Evolutionary conservation across 2,797 vertebrate genomes (phyloP).

Genomic region (Thalassophryne amazonica): DNA sequence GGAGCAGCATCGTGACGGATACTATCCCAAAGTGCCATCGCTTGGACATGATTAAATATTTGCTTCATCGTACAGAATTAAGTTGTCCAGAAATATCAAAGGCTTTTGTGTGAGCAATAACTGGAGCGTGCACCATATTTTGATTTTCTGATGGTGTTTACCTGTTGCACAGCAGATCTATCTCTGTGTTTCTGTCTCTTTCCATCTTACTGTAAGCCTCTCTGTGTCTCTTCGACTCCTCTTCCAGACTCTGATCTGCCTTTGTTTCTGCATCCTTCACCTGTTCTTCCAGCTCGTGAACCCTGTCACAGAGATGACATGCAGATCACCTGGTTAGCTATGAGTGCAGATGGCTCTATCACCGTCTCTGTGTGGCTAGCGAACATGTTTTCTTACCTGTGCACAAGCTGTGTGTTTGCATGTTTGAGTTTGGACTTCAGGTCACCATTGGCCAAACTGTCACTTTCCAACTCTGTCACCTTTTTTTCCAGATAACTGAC

Average conservation of each 20-base stretch:
- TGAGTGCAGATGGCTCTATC: too few relatives aligned
- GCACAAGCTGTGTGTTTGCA: conserved; percentile 93
- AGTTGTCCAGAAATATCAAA: too few relatives aligned
- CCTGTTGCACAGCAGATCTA: conserved; percentile 89
- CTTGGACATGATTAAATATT: too few relatives aligned
- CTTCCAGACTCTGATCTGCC: conserved; percentile 86
- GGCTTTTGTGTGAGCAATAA: too few relatives aligned
- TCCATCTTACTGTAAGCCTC: conserved; percentile 88
- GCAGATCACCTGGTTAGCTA: background rate
- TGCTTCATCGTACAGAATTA: too few relatives aligned
- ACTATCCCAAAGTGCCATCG: too few relatives aligned
- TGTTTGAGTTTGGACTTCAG: conserved; percentile 94
- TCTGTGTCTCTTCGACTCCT: conserved; percentile 86
- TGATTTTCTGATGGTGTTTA: conserved; percentile 44
- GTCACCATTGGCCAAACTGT: conserved; percentile 87
- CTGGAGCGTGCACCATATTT: too few relatives aligned
- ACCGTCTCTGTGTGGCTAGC: too few relatives aligned
- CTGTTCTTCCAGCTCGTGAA: conserved; percentile 95
- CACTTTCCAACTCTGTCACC: conserved; percentile 91
- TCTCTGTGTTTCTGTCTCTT: conserved; percentile 85
- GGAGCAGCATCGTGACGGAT: too few relatives aligned
- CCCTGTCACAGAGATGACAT: conserved; percentile 69
- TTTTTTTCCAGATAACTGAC: conserved; percentile 92
- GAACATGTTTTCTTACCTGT: conserved; percentile 83
- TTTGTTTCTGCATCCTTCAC: conserved; percentile 90